A percentile compares a stretch with the other conserved stretches of the same genome.
phyloP scores from a whole-genome alignment of 1,140 invertebrate genomes.

The Artemia franciscana region DNA sequence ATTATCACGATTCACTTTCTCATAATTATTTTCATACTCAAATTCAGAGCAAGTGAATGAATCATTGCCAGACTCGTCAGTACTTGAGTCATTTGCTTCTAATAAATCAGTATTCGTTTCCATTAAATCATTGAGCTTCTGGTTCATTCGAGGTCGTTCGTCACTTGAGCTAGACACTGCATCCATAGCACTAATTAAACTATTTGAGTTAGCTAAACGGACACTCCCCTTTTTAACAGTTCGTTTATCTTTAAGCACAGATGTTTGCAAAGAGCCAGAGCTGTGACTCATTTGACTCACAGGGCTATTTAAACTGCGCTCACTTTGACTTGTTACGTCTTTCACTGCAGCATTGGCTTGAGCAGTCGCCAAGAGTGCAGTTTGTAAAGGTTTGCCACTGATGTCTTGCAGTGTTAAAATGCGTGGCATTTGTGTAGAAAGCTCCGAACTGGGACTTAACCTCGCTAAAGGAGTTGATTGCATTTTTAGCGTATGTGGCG shows the following conservation, averaged over 20 bases:
- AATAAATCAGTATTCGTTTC: constrained; percentile 21
- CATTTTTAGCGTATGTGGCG: constrained; percentile 24
- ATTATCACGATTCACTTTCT: constrained; percentile 27
- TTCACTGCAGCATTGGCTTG: constrained; percentile 25
- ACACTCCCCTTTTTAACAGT: constrained; percentile 11
- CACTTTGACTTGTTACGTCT: constrained; percentile 46
- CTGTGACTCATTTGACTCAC: constrained; percentile 64
- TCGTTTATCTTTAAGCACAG: constrained; percentile 20
- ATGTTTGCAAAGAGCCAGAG: constrained; percentile 25
- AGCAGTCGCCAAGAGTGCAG: constrained; percentile 58
- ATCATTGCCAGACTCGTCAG: constrained; percentile 84
- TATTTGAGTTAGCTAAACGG: constrained; percentile 48
- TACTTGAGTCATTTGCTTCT: constrained; percentile 36
- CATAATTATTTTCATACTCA: constrained; percentile 76
- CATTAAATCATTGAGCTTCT: constrained; percentile 22
- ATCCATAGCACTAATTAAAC: constrained; percentile 64
- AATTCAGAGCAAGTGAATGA: constrained; percentile 95
- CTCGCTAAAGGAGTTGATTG: constrained; percentile 71
- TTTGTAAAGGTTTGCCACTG: constrained; percentile 70
- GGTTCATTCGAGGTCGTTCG: constrained; percentile 27
- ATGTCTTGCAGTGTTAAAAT: constrained; percentile 80
- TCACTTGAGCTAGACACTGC: constrained; percentile 78
- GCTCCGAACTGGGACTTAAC: constrained; percentile 68
- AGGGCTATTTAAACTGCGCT: constrained; percentile 64
- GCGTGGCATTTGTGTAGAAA: constrained; percentile 66